Percentiles rank a stretch among this genome's conserved stretches.
Conservation (phyloP, 2,888 invertebrate genomes). For the Tenthredo mesomela region DNA sequence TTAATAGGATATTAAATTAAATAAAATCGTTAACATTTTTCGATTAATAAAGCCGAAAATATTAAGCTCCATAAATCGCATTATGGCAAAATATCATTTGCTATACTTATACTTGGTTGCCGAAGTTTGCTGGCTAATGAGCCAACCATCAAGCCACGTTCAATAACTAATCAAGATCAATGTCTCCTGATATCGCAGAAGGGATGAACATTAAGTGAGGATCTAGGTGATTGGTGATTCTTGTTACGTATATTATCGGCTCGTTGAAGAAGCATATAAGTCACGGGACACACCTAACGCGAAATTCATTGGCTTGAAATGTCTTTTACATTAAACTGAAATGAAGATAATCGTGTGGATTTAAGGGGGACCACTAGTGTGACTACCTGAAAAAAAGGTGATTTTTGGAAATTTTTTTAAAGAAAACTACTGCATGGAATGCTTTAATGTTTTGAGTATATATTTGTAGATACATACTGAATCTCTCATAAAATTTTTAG, state of each 20-base stretch:
- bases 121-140: not conserved
- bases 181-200: slow-evolving; percentile 12
- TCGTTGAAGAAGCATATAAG: slow-evolving; percentile 12
- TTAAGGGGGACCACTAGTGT: too few species aligned
- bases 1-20: too few species aligned
- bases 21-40: not conserved
- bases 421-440: too few species aligned
- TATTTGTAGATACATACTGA: too few species aligned
- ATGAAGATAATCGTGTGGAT: not conserved
- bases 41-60: not conserved
- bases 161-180: slow-evolving; percentile 28
- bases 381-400: too few species aligned
- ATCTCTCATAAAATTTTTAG: too few species aligned
- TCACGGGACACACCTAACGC: not conserved
- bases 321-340: not conserved
- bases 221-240: not conserved
- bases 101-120: not conserved
- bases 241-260: not conserved
- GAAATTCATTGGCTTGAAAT: not conserved
- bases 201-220: slow-evolving; percentile 16
- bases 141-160: not conserved
- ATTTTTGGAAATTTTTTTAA: too few species aligned
- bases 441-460: too few species aligned
- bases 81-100: not conserved
- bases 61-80: not conserved